Base-by-base conservation (phyloP, 2,888 invertebrate genomes). In the Chrysolina americana region DNA sequence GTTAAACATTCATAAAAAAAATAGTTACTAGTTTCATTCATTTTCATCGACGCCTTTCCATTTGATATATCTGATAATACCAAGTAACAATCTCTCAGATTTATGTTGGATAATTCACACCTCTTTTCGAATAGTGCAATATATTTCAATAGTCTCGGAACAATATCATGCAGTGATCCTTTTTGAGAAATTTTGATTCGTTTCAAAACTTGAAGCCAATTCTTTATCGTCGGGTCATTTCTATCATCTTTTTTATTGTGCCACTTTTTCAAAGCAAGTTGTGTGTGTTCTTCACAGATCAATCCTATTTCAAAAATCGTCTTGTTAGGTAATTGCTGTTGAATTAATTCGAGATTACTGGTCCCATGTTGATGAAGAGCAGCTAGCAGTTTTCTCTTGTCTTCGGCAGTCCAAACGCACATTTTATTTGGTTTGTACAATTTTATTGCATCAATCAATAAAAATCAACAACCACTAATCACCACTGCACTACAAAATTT, bases 131-230 rank as follows among this genome's bases (percentile, higher is more conserved):
- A 87, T 28, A 86, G 76, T 8, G 85, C 84, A 65, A 87, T 86
- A 70, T 87, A 87, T 74, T 87, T 87, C n/a, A 87, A 77, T 28
- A 82, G 82, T 71, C 85, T 83, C 11, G 86, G 80, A 41, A 86
- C 76, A 76, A 81, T 78, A 77, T 83, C 83, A 47, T 77, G 71
- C 48, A 82, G 69, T 15, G 62, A 66, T n/a, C 21, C 76, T 66
- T 63, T 70, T 72, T 78, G 64, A n/a, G 56, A 63, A 9, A 44
- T 17, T 36, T 71, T 74, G 15, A 81, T 75, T 64, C 77, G 75
- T 68, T 82, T 79, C 36, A 86, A 69, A 48, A 86, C 75, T 50
- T 83, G 74, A 13, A 85, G 81, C 87, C 87, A 87, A 70, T 81
- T 74, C 70, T 83, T 84, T 15, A 86, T 80, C 8, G 84, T 78